phyloP scores from a whole-genome alignment of 1,140 invertebrate genomes.

The Cherax destructor region DNA sequence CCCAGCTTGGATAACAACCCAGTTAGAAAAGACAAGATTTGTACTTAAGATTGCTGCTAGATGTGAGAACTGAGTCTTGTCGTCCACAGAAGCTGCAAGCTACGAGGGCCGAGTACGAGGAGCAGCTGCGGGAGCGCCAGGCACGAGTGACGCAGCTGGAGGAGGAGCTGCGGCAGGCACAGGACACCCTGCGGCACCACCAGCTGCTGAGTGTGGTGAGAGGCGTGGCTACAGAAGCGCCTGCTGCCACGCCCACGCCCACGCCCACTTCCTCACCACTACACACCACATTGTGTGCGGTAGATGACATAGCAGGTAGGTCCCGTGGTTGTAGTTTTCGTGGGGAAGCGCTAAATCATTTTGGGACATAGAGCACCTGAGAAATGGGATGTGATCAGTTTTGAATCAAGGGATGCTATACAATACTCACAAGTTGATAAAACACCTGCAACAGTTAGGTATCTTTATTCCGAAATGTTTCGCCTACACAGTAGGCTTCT shows the following conservation, averaged over 20 bases:
- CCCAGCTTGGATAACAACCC: too few species aligned
- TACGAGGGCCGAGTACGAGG: slow-evolving; percentile 41
- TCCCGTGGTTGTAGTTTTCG: not conserved
- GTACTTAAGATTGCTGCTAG: too few species aligned
- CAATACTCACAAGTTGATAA: too few species aligned
- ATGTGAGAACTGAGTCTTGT: too few species aligned
- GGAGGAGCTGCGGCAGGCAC: slow-evolving; percentile 44
- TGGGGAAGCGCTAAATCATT: not conserved
- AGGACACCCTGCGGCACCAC: slow-evolving; percentile 55
- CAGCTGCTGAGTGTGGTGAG: slow-evolving; percentile 56
- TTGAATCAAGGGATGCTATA: too few species aligned
- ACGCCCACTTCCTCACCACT: not conserved
- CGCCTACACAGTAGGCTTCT: too few species aligned
- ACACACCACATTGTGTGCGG: not conserved
- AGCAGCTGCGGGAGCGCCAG: slow-evolving; percentile 16
- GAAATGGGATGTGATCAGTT: too few species aligned
- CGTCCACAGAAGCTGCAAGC: slow-evolving; percentile 52
- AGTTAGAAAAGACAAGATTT: too few species aligned
- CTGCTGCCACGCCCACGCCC: not conserved
- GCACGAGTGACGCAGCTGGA: slow-evolving; percentile 21
- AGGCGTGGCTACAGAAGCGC: slow-evolving; percentile 21
- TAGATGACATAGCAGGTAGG: not conserved
- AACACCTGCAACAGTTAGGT: too few species aligned
- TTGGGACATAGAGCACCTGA: not conserved
- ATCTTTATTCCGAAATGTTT: too few species aligned